Percentiles rank a stretch among this genome's conserved stretches.
Conservation (phyloP, 2,888 invertebrate species). For the Ommatoiulus sabulosus region DNA sequence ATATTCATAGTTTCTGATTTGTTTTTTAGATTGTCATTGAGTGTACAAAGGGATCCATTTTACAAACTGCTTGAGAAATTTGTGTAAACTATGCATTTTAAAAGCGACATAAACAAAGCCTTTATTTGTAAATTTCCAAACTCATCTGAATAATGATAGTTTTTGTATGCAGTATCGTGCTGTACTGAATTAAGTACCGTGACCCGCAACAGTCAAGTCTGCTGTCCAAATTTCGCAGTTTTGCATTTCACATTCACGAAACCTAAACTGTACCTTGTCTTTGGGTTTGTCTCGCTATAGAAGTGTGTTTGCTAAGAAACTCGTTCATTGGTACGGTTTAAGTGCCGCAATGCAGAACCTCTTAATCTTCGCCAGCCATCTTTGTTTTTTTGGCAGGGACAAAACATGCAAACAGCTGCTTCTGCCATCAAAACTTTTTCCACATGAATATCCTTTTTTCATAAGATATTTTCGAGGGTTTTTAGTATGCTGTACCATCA, state of each 20-base stretch:
- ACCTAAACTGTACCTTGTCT: neutral
- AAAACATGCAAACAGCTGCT: constrained; percentile 10
- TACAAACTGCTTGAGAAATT: neutral
- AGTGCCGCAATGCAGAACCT: constrained; percentile 27
- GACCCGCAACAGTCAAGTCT: neutral
- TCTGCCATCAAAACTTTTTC: constrained; percentile 10
- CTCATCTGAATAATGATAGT: constrained; percentile 4
- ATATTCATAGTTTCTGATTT: neutral
- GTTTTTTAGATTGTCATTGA: neutral
- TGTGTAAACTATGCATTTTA: constrained; percentile 8
- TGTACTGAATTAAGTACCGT: neutral
- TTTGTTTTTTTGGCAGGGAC: neutral
- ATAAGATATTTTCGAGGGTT: constrained; percentile 8
- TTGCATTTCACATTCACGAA: neutral
- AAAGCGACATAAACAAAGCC: constrained; percentile 33
- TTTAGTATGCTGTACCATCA: constrained; percentile 27
- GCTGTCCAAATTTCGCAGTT: neutral
- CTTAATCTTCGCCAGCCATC: constrained; percentile 11
- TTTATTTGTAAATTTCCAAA: neutral
- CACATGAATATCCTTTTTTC: constrained; percentile 33
- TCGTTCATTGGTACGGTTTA: neutral
- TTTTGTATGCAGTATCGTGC: neutral
- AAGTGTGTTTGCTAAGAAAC: neutral
- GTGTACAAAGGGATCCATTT: neutral
- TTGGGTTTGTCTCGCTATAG: neutral